Percentiles rank a stretch among this genome's conserved stretches.
phyloP scores from a whole-genome alignment of 2,797 vertebrate species.

The Arrhamphus sclerolepis region DNA sequence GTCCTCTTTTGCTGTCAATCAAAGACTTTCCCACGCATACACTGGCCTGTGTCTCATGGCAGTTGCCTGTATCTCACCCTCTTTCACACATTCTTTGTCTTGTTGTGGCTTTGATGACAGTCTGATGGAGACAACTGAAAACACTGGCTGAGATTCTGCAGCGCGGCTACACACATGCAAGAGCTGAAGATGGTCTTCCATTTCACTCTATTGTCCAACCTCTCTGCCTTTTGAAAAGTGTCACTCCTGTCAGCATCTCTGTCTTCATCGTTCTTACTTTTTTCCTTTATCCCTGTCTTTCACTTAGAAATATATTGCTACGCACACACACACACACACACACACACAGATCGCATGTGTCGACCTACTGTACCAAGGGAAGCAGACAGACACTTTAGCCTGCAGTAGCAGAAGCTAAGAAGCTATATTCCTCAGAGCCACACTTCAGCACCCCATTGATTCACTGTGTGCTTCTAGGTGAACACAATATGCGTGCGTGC shows the following conservation, averaged over 20 bases:
- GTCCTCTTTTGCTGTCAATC: slow-evolving; percentile 23
- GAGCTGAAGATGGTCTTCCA: slow-evolving; percentile 18
- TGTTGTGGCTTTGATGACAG: slow-evolving; percentile 51
- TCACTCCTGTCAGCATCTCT: slow-evolving; percentile 29
- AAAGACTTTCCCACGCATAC: slow-evolving; percentile 13
- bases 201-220: slow-evolving; percentile 30
- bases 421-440: slow-evolving; percentile 50
- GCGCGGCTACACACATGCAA: background rate
- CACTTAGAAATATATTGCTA: slow-evolving; percentile 6
- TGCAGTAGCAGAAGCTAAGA: slow-evolving; percentile 36
- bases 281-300: slow-evolving; percentile 12
- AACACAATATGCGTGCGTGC: background rate
- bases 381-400: slow-evolving; percentile 14
- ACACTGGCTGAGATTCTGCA: slow-evolving; percentile 14
- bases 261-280: slow-evolving; percentile 23
- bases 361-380: slow-evolving; percentile 18
- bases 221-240: slow-evolving; percentile 39
- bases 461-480: slow-evolving; percentile 17
- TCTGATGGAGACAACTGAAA: slow-evolving; percentile 43
- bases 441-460: slow-evolving; percentile 58
- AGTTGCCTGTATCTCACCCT: slow-evolving; percentile 14
- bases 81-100: slow-evolving; percentile 51
- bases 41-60: slow-evolving; percentile 15
- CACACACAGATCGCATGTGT: slow-evolving; percentile 14
- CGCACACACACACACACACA: slow-evolving; percentile 11